phyloP scores from a whole-genome alignment of 2,113 vertebrate species.

The Channa argus region DNA sequence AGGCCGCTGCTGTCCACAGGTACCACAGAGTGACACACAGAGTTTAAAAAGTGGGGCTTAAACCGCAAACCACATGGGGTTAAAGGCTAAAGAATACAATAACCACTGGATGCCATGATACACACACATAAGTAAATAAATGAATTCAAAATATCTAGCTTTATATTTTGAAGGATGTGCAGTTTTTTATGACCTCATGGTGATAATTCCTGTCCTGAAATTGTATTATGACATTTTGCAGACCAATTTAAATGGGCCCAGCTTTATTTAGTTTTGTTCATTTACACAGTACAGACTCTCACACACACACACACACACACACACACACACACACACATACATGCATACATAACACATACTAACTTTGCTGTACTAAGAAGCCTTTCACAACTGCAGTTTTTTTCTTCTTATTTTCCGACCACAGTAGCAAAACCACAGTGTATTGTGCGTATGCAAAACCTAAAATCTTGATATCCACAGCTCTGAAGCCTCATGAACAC shows the following conservation, averaged over 20 bases:
- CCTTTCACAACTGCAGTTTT: not conserved
- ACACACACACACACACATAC: not conserved
- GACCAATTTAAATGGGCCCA: not conserved
- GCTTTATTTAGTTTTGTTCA: not conserved
- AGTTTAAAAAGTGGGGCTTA: slow-evolving; percentile 7
- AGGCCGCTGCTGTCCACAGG: slow-evolving; percentile 32
- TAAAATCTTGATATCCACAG: not conserved
- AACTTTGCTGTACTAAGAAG: slow-evolving; percentile 13
- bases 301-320: too few species aligned
- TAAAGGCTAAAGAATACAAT: slow-evolving; percentile 21
- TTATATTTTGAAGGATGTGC: not conserved
- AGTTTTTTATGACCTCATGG: not conserved
- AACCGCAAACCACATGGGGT: slow-evolving; percentile 69
- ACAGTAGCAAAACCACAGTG: slow-evolving; percentile 47
- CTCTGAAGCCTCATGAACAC: not conserved
- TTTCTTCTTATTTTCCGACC: slow-evolving; percentile 46
- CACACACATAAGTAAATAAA: not conserved
- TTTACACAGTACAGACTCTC: not conserved
- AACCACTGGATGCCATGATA: not conserved
- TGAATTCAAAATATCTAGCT: not conserved
- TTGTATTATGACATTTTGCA: not conserved
- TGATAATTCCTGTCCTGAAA: too few species aligned
- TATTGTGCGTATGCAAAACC: not conserved
- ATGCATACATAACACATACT: not conserved
- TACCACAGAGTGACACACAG: slow-evolving; percentile 29